These are phyloP conservation scores for Sialia sialis DNA, from an alignment of 2,113 vertebrate genomes.

Conservation along the genomic window DNA sequence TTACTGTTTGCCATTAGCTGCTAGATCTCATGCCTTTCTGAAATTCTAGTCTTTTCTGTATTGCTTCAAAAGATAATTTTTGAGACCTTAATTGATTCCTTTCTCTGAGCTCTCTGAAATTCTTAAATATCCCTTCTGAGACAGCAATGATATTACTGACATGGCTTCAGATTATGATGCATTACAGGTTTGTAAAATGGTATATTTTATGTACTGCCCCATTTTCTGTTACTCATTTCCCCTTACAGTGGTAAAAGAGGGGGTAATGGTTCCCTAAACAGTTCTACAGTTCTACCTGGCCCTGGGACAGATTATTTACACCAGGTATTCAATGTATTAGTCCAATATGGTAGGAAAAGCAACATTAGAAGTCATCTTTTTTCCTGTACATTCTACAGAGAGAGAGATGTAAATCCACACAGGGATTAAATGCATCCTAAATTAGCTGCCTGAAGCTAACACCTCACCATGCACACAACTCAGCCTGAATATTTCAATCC, in stretches of 20 bases:
- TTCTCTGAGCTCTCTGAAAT: neutral
- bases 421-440: neutral
- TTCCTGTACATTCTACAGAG: neutral
- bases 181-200: neutral
- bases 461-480: neutral
- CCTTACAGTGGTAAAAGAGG: neutral
- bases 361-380: neutral
- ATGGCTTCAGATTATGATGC: neutral
- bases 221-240: neutral
- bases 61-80: neutral
- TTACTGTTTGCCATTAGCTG: neutral
- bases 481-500: neutral
- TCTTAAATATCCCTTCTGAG: neutral
- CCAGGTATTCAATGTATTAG: neutral
- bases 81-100: neutral
- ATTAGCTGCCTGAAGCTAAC: neutral
- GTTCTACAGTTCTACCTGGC: neutral
- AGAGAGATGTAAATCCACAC: neutral
- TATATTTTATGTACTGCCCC: neutral
- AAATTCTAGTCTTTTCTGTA: neutral
- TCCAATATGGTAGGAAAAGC: neutral
- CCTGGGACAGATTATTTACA: neutral
- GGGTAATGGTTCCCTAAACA: neutral
- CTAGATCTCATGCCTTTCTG: neutral
- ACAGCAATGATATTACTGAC: neutral